A percentile compares a stretch with the other conserved stretches of the same genome.
phyloP scores from a whole-genome alignment of 2,113 vertebrate genomes.

The Cranoglanis bouderius region DNA sequence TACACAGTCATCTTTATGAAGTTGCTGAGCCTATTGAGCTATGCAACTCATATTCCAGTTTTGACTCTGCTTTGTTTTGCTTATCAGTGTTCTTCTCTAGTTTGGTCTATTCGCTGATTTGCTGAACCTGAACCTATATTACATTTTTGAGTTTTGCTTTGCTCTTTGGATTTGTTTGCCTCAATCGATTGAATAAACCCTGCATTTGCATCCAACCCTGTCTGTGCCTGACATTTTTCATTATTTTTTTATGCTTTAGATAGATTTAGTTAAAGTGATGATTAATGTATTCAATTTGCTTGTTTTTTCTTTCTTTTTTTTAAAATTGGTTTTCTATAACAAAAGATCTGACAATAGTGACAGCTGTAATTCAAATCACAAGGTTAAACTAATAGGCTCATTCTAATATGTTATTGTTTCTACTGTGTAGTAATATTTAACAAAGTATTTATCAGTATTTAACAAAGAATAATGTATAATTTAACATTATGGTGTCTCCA shows the following conservation, averaged over 20 bases:
- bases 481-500: not conserved
- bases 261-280: not conserved
- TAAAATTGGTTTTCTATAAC: not conserved
- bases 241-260: not conserved
- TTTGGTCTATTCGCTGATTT: not conserved
- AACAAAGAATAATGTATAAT: not conserved
- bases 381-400: not conserved
- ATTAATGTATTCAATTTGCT: not conserved
- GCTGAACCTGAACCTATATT: not conserved
- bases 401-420: not conserved
- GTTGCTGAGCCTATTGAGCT: not conserved
- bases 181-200: not conserved
- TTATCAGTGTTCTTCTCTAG: not conserved
- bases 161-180: not conserved
- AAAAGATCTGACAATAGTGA: not conserved
- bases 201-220: not conserved
- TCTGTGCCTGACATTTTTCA: not conserved
- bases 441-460: not conserved
- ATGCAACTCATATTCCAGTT: not conserved
- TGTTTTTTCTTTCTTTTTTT: not conserved
- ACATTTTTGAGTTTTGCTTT: not conserved
- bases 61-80: too few relatives aligned
- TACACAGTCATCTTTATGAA: not conserved
- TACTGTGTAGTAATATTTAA: not conserved
- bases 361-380: not conserved